Percentiles rank a stretch among this genome's conserved stretches.
Conservation (phyloP, 2,797 vertebrate genomes). For the Scolopax rusticola region DNA sequence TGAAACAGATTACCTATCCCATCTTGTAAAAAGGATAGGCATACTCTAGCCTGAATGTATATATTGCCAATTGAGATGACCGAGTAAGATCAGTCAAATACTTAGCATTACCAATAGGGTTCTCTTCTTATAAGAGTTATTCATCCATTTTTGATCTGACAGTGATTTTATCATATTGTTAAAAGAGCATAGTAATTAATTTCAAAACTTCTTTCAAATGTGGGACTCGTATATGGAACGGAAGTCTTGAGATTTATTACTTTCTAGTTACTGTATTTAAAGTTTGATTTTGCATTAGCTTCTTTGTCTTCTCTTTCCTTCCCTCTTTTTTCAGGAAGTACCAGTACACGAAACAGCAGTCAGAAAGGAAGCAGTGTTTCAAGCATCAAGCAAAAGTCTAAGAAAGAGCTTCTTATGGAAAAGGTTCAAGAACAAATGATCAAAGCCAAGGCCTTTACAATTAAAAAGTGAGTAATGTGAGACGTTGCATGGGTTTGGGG, state of each 20-base stretch:
- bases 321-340: slow-evolving; percentile 85
- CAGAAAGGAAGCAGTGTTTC: slow-evolving; percentile 88
- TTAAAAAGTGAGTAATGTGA: slow-evolving; percentile 85
- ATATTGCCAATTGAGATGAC: background rate
- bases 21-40: background rate
- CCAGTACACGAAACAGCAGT: slow-evolving; percentile 91
- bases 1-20: background rate
- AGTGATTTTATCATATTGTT: background rate
- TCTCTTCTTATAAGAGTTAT: background rate
- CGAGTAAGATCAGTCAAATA: background rate
- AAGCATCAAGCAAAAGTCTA: slow-evolving; percentile 89
- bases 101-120: background rate
- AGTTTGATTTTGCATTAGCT: background rate
- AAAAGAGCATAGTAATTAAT: background rate
- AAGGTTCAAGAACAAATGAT: slow-evolving; percentile 92
- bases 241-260: background rate
- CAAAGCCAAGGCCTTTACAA: slow-evolving; percentile 88
- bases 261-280: background rate
- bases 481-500: background rate
- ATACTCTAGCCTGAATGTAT: background rate
- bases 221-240: background rate
- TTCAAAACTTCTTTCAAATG: background rate
- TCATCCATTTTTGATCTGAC: background rate
- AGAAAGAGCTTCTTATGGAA: slow-evolving; percentile 91
- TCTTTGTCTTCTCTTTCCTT: background rate